Conservation (phyloP, 2,113 vertebrate genomes). For the Scomber scombrus region DNA sequence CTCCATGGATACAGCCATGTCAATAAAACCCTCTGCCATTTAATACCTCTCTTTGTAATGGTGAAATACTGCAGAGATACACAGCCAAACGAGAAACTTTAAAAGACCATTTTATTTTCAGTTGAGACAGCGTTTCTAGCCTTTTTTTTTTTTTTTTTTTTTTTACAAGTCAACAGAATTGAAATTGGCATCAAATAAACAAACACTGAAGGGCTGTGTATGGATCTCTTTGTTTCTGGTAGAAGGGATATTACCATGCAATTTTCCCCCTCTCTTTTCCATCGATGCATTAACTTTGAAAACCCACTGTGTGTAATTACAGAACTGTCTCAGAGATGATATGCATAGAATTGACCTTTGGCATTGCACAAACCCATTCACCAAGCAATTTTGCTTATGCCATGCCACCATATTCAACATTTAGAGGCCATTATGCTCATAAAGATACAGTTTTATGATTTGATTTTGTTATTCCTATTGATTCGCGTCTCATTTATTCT, state of each 20-base stretch:
- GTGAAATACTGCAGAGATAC: constrained; percentile 66
- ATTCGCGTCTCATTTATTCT: constrained; percentile 33
- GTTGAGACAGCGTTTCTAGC: constrained; percentile 47
- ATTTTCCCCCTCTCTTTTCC: constrained; percentile 34
- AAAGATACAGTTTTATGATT: background rate
- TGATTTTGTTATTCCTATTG: constrained; percentile 6
- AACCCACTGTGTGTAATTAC: constrained; percentile 4
- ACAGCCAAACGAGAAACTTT: constrained; percentile 51
- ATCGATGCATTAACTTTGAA: constrained; percentile 35
- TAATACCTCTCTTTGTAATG: constrained; percentile 69
- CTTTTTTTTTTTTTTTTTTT: background rate
- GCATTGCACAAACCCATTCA: constrained; percentile 11
- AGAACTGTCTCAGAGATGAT: constrained; percentile 17
- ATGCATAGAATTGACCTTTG: constrained; percentile 18
- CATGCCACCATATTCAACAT: background rate
- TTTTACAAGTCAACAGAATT: constrained; percentile 47
- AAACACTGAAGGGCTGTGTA: constrained; percentile 36
- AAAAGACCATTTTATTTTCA: constrained; percentile 57
- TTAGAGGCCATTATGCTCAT: background rate
- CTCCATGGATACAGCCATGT: constrained; percentile 71
- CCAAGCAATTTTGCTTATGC: background rate
- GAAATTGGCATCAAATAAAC: constrained; percentile 53
- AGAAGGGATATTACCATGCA: constrained; percentile 8
- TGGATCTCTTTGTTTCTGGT: constrained; percentile 51
- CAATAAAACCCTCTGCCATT: constrained; percentile 76